Conservation (phyloP, 1,140 invertebrate species). For the Rhizoglyphus robini region DNA sequence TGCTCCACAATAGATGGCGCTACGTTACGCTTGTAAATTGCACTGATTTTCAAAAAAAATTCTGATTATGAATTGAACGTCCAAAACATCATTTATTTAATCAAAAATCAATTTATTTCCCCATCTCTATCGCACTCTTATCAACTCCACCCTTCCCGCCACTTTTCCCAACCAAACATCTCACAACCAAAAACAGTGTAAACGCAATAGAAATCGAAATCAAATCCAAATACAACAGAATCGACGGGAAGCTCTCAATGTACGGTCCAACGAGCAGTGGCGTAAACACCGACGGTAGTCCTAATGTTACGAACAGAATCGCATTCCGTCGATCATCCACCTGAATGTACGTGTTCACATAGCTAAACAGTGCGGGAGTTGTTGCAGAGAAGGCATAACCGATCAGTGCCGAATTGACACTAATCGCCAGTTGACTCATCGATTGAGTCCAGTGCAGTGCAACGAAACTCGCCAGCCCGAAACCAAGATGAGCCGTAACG, state of each 20-base stretch:
- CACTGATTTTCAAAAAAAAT: too few relatives aligned
- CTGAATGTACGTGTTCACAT: neutral
- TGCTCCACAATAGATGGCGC: too few relatives aligned
- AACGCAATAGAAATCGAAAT: neutral
- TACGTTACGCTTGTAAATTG: too few relatives aligned
- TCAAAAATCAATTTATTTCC: too few relatives aligned
- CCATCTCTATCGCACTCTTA: too few relatives aligned
- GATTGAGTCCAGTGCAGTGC: too few relatives aligned
- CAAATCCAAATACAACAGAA: neutral
- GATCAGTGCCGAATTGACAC: neutral
- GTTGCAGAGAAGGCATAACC: neutral
- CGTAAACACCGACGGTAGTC: neutral
- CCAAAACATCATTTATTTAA: too few relatives aligned
- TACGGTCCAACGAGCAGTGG: neutral
- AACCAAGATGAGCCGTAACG: too few relatives aligned
- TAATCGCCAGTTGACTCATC: neutral
- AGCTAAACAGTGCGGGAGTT: neutral
- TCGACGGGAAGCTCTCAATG: neutral
- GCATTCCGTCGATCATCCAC: conserved; percentile 4
- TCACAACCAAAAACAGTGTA: neutral
- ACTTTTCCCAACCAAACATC: neutral
- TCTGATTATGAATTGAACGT: too few relatives aligned
- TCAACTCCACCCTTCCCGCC: too few relatives aligned
- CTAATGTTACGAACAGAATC: neutral
- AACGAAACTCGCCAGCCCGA: too few relatives aligned